These are phyloP conservation scores for Cyprinodon variegatus DNA, from an alignment of 2,113 vertebrate species.

Conservation along the genomic window DNA sequence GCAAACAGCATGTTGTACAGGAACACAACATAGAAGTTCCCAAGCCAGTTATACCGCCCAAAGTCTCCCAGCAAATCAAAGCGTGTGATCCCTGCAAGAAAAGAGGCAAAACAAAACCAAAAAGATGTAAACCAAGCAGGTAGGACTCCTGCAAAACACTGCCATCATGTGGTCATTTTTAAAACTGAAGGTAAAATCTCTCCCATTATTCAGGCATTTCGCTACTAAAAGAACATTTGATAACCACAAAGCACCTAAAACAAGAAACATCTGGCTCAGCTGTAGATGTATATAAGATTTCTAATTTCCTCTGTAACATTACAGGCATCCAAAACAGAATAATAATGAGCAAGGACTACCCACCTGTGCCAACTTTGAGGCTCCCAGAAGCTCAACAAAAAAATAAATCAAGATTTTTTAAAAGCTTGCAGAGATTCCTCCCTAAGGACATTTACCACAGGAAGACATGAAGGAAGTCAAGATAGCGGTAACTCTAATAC, in stretches of 20 bases:
- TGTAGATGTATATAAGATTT: not conserved
- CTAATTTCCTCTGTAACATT: not conserved
- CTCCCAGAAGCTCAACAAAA: too few relatives aligned
- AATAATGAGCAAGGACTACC: not conserved
- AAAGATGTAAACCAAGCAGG: not conserved
- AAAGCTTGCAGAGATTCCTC: too few relatives aligned
- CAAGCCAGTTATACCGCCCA: constrained; percentile 95
- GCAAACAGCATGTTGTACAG: constrained; percentile 96
- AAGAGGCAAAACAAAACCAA: not conserved
- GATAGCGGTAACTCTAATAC: too few relatives aligned
- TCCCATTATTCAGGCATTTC: too few relatives aligned
- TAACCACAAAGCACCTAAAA: not conserved
- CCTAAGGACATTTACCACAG: too few relatives aligned
- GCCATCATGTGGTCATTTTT: constrained; percentile 65
- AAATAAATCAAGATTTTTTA: too few relatives aligned
- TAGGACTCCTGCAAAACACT: not conserved
- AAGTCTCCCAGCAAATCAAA: constrained; percentile 96
- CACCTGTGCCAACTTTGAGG: not conserved
- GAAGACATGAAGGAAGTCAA: too few relatives aligned
- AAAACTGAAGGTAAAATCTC: constrained; percentile 36
- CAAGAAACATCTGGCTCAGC: not conserved
- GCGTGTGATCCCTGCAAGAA: constrained; percentile 88
- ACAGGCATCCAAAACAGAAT: not conserved
- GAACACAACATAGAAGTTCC: constrained; percentile 94
- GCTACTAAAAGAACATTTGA: not conserved